Evolutionary conservation across 2,888 invertebrate genomes (phyloP).

Genomic region (Acleris holmiana): DNA sequence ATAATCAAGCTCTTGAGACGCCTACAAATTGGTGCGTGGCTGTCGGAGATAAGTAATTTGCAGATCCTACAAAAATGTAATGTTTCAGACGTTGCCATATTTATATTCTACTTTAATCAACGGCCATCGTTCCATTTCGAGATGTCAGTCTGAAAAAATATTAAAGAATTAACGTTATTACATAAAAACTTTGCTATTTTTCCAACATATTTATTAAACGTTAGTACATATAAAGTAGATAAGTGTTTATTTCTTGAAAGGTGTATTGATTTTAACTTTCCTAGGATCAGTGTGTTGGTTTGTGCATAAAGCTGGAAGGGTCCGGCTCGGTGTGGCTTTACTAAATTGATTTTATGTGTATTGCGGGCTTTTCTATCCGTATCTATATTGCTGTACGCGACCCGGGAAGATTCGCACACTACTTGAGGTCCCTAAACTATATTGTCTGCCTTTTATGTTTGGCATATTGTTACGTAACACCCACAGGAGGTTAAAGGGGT

Average conservation of each 20-base stretch:
- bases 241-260: neutral
- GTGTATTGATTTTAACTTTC: constrained; percentile 5
- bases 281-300: constrained; percentile 49
- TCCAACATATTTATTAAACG: too few relatives aligned
- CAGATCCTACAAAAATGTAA: constrained; percentile 19
- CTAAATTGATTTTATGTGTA: constrained; percentile 83
- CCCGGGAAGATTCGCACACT: constrained; percentile 51
- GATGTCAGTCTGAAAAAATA: neutral
- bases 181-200: too few relatives aligned
- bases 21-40: constrained; percentile 19
- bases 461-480: constrained; percentile 38
- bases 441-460: constrained; percentile 47
- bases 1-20: constrained; percentile 11
- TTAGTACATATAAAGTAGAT: too few relatives aligned
- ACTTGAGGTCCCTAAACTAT: constrained; percentile 59
- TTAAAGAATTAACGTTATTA: too few relatives aligned
- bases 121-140: neutral
- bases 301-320: constrained; percentile 66
- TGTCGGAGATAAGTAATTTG: constrained; percentile 25
- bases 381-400: constrained; percentile 54
- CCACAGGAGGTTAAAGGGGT: constrained; percentile 17
- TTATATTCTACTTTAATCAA: constrained; percentile 12
- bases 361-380: constrained; percentile 66
- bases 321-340: constrained; percentile 77
- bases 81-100: constrained; percentile 11